A percentile compares a stretch with the other conserved stretches of the same genome.
phyloP scores from a whole-genome alignment of 2,888 invertebrate genomes.

The Osmoderma eremita region DNA sequence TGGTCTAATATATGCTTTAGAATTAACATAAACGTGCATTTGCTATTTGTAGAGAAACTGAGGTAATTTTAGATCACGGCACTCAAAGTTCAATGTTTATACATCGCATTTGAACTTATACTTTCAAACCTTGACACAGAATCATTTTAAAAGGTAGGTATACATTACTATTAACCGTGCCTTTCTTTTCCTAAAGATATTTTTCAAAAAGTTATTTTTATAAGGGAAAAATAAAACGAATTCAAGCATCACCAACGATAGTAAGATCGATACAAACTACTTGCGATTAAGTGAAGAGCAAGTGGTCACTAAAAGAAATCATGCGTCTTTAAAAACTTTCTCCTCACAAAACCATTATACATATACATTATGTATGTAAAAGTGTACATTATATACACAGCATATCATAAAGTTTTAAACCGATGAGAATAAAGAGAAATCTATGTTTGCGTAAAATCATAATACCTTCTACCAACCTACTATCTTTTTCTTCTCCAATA shows the following conservation, averaged over 20 bases:
- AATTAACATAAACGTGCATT: constrained; percentile 28
- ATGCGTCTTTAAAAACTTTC: constrained; percentile 35
- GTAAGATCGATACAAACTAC: too few species aligned
- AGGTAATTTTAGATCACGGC: constrained; percentile 13
- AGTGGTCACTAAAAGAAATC: constrained; percentile 1
- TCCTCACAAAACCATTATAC: neutral
- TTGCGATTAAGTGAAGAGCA: too few species aligned
- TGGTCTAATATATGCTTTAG: constrained; percentile 21
- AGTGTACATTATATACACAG: too few species aligned
- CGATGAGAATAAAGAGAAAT: constrained; percentile 39
- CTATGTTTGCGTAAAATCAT: constrained; percentile 37
- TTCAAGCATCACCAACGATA: neutral
- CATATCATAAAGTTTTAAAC: constrained; percentile 21
- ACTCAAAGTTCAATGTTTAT: constrained; percentile 25
- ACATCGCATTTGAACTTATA: constrained; percentile 34
- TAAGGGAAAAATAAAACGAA: neutral
- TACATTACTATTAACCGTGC: too few species aligned
- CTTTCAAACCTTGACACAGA: constrained; percentile 38
- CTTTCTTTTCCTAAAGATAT: too few species aligned
- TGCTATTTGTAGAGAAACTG: constrained; percentile 39
- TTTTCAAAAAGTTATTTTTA: too few species aligned
- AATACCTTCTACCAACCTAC: constrained; percentile 7
- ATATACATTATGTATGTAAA: neutral
- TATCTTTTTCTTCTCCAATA: too few species aligned
- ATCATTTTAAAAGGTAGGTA: neutral